Evolutionary conservation across 2,113 vertebrate genomes (phyloP).

Genomic region (Tringa solitaria): DNA sequence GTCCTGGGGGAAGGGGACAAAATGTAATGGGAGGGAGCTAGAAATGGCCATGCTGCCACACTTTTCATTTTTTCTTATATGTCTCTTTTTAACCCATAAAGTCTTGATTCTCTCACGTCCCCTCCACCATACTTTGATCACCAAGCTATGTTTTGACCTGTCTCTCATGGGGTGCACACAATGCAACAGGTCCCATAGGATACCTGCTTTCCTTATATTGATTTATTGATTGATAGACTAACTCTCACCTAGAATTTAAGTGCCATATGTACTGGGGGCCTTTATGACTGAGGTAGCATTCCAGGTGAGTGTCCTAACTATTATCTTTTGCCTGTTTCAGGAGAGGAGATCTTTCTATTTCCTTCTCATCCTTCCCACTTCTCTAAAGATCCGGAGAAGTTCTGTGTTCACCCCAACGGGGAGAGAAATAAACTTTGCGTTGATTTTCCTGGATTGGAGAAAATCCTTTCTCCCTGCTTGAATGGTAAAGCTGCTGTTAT

Average conservation of each 20-base stretch:
- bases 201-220: not conserved
- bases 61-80: not conserved
- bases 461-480: not conserved
- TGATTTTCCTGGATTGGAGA: not conserved
- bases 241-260: not conserved
- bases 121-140: not conserved
- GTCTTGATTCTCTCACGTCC: not conserved
- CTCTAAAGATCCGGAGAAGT: not conserved
- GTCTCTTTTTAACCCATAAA: not conserved
- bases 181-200: not conserved
- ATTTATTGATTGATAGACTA: not conserved
- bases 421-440: not conserved
- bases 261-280: no score
- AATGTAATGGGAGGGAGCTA: not conserved
- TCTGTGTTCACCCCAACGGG: not conserved
- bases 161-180: not conserved
- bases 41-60: not conserved
- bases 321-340: not conserved
- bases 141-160: rapidly evolving
- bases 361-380: not conserved
- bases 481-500: not conserved
- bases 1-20: not conserved
- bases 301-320: not conserved
- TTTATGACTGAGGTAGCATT: not conserved
- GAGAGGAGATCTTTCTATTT: not conserved